A percentile compares a stretch with the other conserved stretches of the same genome.
Evolutionary conservation across 2,113 vertebrate genomes (phyloP).

Genomic region (Python bivittatus): DNA sequence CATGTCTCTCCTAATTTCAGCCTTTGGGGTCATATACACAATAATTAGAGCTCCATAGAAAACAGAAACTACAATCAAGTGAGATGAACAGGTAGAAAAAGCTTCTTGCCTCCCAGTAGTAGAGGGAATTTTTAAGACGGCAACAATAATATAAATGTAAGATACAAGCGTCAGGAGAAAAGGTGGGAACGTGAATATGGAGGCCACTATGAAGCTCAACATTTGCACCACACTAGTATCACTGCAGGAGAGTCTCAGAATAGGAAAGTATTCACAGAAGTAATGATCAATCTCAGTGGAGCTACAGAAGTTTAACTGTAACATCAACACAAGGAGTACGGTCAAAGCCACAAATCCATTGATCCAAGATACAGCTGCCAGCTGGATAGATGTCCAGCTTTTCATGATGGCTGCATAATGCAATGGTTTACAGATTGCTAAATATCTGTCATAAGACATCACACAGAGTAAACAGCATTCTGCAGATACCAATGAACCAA

Average conservation of each 20-base stretch:
- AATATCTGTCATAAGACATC: slow-evolving; percentile 24
- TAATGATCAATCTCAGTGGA: slow-evolving; percentile 13
- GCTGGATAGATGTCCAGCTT: neutral
- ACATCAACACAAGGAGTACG: neutral
- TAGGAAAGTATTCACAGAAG: slow-evolving; percentile 21
- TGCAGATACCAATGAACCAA: slow-evolving; percentile 45
- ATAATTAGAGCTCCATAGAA: slow-evolving; percentile 10
- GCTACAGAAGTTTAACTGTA: slow-evolving; percentile 10
- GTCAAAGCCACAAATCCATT: neutral
- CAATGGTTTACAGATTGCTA: slow-evolving; percentile 7
- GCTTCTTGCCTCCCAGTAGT: neutral
- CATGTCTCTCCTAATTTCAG: neutral
- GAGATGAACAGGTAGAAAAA: neutral
- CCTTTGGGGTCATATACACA: neutral
- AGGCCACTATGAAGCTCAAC: neutral
- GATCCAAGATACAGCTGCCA: slow-evolving; percentile 12
- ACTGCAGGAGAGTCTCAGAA: slow-evolving; percentile 19
- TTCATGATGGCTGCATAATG: neutral
- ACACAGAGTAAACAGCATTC: slow-evolving; percentile 42
- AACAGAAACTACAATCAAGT: slow-evolving; percentile 5
- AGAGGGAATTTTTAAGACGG: slow-evolving; percentile 11
- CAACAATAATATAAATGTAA: slow-evolving; percentile 2
- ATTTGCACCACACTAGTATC: neutral
- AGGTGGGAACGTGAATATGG: neutral
- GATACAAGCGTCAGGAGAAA: neutral